Evolutionary conservation across 35 echinoderm and acorn worm genomes (phyloP), one percentile per base, ranked within the genome.

Genomic region (Amphiura filiformis): DNA sequence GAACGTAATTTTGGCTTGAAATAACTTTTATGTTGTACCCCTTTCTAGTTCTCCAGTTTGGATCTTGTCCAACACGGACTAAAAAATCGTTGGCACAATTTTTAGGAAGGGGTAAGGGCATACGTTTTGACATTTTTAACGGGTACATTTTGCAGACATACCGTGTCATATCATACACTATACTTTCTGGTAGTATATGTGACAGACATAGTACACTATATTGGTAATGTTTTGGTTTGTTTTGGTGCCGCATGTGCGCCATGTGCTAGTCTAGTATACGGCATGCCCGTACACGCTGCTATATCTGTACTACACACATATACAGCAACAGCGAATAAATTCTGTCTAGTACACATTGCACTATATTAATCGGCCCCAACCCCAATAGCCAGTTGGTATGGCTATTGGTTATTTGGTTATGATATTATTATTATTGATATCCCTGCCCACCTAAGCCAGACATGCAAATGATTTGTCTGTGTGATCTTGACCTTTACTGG

Each of bases 401-500:
- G 61, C 61, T 70, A 70, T 70, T n/a, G 26, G 3, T 52, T 11
- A 20, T 20, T 11, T 52, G 20, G 20, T 52, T 26, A 26, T 70
- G 61, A 70, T 70, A 70, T 70, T 70, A 70, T 30, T n/a, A n/a
- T n/a, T n/a, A n/a, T n/a, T n/a, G n/a, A n/a, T n/a, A 70, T 15
- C 61, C 61, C 61, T 2, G 28, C 61, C 26, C 28, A 26, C 61
- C 17, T 70, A 70, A 70, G 28, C 61, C 61, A 70, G 61, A 70
- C 61, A 70, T 70, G 61, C 28, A 70, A 70, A 70, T 70, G 61
- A 70, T 13, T 70, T 70, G 61, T 70, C 61, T 70, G 28, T 30
- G 61, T 70, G 61, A 70, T 70, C 61, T 70, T 70, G 61, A 70
- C 61, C 61, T 70, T 70, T 70, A 70, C 61, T 70, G 26, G 61